Evolutionary conservation across 2,113 vertebrate species (phyloP).

Genomic region (Rhynchomys soricoides): DNA sequence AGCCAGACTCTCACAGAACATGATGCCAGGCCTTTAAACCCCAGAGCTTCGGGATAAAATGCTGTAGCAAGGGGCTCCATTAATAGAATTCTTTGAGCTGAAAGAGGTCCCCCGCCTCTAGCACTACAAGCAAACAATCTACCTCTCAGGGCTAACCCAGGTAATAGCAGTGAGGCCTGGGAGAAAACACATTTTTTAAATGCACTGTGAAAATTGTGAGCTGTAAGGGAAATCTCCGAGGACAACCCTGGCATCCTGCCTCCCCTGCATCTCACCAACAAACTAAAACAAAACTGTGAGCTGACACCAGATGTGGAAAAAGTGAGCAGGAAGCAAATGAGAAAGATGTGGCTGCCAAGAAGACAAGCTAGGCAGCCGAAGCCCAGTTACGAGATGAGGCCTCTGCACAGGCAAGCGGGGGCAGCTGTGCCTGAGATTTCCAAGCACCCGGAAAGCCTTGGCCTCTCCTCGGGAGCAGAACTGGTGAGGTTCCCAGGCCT

Average conservation of each 20-base stretch:
- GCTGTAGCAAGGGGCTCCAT: not conserved
- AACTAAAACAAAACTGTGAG: conserved; percentile 24
- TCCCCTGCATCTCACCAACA: not conserved
- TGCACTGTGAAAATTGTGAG: not conserved
- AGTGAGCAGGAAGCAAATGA: not conserved
- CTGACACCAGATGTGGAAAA: not conserved
- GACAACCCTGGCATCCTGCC: not conserved
- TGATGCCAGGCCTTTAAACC: not conserved
- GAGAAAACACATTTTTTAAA: not conserved
- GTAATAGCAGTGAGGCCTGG: not conserved
- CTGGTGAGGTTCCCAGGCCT: not conserved
- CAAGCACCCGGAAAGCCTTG: not conserved
- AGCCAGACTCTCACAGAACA: conserved; percentile 28
- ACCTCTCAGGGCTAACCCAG: not conserved
- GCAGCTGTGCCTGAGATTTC: not conserved
- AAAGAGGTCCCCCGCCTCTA: not conserved
- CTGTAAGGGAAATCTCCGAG: not conserved
- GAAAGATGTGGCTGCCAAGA: not conserved
- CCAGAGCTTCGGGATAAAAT: conserved; percentile 20
- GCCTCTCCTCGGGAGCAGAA: not conserved
- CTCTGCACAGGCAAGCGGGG: not conserved
- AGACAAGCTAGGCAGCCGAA: not conserved
- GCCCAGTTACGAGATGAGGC: not conserved
- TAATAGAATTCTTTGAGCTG: conserved; percentile 20
- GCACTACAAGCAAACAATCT: not conserved